Percentiles rank a stretch among this genome's conserved stretches.
phyloP scores from a whole-genome alignment of 2,113 vertebrate genomes.

The Bostrychus sinensis region DNA sequence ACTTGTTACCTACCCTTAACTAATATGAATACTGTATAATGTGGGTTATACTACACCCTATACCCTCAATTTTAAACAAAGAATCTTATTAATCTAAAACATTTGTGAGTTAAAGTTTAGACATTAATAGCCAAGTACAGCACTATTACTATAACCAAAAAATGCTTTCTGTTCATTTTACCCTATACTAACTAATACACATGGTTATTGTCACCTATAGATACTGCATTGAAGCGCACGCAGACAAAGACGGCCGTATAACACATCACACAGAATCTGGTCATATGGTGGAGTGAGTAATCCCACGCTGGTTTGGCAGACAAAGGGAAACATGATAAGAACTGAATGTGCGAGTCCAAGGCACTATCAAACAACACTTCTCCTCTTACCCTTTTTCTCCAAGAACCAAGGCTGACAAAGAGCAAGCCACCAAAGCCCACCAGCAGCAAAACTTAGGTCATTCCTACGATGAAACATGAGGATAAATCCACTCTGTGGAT shows the following conservation, averaged over 20 bases:
- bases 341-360: conserved; percentile 27
- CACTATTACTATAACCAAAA: too few species aligned
- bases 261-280: conserved; percentile 13
- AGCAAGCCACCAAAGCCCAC: neutral
- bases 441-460: neutral
- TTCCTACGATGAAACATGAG: conserved; percentile 3
- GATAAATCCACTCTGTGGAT: neutral
- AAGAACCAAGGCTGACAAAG: conserved; percentile 1
- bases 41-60: too few species aligned
- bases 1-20: too few species aligned
- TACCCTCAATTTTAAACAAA: too few species aligned
- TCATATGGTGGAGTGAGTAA: conserved; percentile 31
- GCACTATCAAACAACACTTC: conserved; percentile 28
- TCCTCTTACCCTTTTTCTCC: neutral
- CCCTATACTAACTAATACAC: neutral
- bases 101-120: too few species aligned
- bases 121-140: too few species aligned
- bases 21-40: too few species aligned
- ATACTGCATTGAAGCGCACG: neutral
- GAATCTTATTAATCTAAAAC: too few species aligned
- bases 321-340: conserved; percentile 22
- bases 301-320: conserved; percentile 24
- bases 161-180: too few species aligned
- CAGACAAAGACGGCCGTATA: conserved; percentile 9
- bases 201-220: neutral